Evolutionary conservation across 2,888 invertebrate species (phyloP).

Genomic region (Hoplodrina ambigua): DNA sequence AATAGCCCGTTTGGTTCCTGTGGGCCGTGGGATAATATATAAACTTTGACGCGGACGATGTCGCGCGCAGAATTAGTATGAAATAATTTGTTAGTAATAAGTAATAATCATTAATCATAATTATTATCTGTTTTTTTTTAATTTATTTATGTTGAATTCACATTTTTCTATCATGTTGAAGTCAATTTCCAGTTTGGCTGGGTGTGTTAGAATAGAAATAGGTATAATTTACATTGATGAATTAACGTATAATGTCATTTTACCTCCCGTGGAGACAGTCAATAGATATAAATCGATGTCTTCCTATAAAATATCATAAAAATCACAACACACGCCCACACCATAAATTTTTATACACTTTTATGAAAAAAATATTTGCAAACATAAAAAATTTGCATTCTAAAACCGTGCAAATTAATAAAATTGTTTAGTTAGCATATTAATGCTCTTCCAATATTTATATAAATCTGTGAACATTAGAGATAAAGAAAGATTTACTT

Average conservation of each 20-base stretch:
- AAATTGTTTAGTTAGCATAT: slow-evolving; percentile 29
- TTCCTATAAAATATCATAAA: slow-evolving; percentile 3
- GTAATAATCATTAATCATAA: no score
- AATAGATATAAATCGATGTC: slow-evolving; percentile 4
- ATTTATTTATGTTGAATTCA: no score
- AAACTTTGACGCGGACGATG: no score
- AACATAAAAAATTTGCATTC: slow-evolving; percentile 32
- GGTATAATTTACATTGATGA: neutral
- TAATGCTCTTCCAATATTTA: slow-evolving; percentile 36
- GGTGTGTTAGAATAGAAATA: neutral
- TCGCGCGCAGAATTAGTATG: no score
- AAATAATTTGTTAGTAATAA: neutral
- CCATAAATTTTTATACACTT: slow-evolving; percentile 1
- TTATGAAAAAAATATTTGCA: slow-evolving; percentile 20
- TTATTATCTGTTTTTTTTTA: no score
- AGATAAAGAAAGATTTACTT: slow-evolving; percentile 24
- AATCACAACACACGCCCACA: neutral
- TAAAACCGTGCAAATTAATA: slow-evolving; percentile 24
- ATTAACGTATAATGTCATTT: neutral
- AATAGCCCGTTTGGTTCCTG: no score
- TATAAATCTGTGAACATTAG: slow-evolving; percentile 19
- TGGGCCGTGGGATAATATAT: no score
- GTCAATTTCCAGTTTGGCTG: neutral
- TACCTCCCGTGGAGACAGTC: slow-evolving; percentile 2
- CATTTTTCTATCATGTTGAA: neutral